Conservation (phyloP, 1,140 invertebrate species). For the Drosophila nikananu region DNA sequence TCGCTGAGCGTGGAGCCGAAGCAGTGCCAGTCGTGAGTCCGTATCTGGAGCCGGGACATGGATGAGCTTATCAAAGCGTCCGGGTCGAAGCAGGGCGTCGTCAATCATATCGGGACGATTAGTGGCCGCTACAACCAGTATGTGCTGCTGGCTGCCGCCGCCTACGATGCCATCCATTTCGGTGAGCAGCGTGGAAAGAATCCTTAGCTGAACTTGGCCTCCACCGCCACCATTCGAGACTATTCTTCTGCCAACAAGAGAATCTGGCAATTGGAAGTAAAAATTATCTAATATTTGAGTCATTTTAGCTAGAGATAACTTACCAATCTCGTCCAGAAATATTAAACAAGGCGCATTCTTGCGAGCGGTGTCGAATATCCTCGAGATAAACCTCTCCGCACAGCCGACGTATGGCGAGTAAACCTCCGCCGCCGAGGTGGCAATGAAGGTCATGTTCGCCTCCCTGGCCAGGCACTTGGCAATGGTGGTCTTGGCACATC, state of each 20-base stretch:
- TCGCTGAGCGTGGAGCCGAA: slow-evolving; percentile 87
- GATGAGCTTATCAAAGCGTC: slow-evolving; percentile 91
- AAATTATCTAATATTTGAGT: not conserved
- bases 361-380: slow-evolving; percentile 89
- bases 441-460: slow-evolving; percentile 88
- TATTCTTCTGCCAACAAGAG: slow-evolving; percentile 87
- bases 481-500: slow-evolving; percentile 91
- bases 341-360: slow-evolving; percentile 89
- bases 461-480: slow-evolving; percentile 89
- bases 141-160: slow-evolving; percentile 64
- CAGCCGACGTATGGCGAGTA: slow-evolving; percentile 90
- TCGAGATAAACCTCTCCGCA: slow-evolving; percentile 87
- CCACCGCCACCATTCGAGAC: slow-evolving; percentile 63
- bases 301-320: not conserved
- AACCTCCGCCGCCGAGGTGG: slow-evolving; percentile 88
- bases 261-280: slow-evolving; percentile 85
- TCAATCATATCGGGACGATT: slow-evolving; percentile 93
- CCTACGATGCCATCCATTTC: slow-evolving; percentile 90
- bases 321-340: slow-evolving; percentile 92
- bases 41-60: slow-evolving; percentile 91
- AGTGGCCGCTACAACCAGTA: slow-evolving; percentile 91
- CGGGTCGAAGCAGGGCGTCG: slow-evolving; percentile 91
- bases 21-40: slow-evolving; percentile 87
- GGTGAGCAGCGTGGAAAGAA: slow-evolving; percentile 89
- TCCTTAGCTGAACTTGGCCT: slow-evolving; percentile 87